Evolutionary conservation across 2,888 invertebrate species (phyloP), one percentile per base, ranked within the genome.

Genomic region (Eucera pruinosa): DNA sequence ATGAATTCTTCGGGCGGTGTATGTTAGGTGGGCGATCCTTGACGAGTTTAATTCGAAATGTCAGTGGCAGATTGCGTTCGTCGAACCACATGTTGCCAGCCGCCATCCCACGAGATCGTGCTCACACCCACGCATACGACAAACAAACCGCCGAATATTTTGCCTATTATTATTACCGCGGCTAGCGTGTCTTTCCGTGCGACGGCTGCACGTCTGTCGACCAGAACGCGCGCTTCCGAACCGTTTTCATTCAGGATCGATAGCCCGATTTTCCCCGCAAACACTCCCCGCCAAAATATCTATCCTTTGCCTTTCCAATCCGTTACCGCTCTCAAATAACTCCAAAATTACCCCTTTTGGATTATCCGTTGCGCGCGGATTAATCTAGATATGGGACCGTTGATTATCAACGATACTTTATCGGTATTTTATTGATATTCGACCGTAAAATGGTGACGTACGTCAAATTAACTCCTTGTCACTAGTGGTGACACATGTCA

Each of bases 21-120:
- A 70, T 70, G 69, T 73, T n/a, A n/a, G n/a, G 25, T 30, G 80
- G 82, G 76, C 62, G 60, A 75, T 85, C 80, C 66, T 78, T 70
- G 77, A 52, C 60, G 81, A 82, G 79, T 87, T 84, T 82, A 82
- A 84, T 84, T 82, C 80, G 80, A 80, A 77, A 80, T 72, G 83
- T 85, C 86, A 78, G 77, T 76, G 87, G 79, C 91, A 90, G 88
- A 91, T 90, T 91, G 90, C 82, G 87, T 87, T 80, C 85, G 86
- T 89, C 86, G 84, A 87, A 87, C 85, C 88, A 88, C 85, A 82
- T 87, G 88, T 85, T 81, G 84, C 87, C 87, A 87, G 58, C 58
- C 67, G 78, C 71, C 74, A 70, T 72, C 52, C 69, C 82, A 66
- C 69, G 70, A 57, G 72, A 75, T 72, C 82, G 60, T 66, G 64